These are phyloP conservation scores for Trissolcus brochymenae DNA, from an alignment of 2,888 invertebrate species.

Conservation along the genomic window DNA sequence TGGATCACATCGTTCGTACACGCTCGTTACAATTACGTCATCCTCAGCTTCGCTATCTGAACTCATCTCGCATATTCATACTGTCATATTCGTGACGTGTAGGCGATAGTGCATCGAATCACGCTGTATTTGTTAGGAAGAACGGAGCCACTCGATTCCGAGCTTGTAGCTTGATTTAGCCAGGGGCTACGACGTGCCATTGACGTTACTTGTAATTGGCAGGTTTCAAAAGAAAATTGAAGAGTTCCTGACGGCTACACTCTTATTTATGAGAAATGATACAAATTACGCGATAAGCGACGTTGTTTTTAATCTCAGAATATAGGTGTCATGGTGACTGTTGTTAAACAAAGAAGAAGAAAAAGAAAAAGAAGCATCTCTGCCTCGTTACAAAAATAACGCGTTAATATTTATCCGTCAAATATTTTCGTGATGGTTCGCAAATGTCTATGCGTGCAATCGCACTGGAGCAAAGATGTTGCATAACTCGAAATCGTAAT, in stretches of 20 bases:
- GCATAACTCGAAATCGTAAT: constrained; percentile 26
- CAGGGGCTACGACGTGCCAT: constrained; percentile 51
- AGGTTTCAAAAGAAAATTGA: constrained; percentile 56
- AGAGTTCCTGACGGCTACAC: constrained; percentile 51
- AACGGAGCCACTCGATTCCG: constrained; percentile 55
- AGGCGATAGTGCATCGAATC: constrained; percentile 55
- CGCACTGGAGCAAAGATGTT: constrained; percentile 10
- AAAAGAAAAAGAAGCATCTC: constrained; percentile 4
- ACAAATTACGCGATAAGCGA: constrained; percentile 53
- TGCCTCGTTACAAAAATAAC: constrained; percentile 30
- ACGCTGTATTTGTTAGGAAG: constrained; percentile 51
- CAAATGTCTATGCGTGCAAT: constrained; percentile 8
- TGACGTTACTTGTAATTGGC: constrained; percentile 54
- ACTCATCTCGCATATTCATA: constrained; percentile 56
- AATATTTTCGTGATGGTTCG: constrained; percentile 2
- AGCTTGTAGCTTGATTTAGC: constrained; percentile 54
- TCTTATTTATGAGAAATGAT: constrained; percentile 53
- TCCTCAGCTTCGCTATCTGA: constrained; percentile 54
- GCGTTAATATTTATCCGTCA: constrained; percentile 20
- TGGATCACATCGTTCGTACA: constrained; percentile 49
- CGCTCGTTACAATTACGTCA: constrained; percentile 56
- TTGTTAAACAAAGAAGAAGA: not conserved
- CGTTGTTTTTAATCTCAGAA: constrained; percentile 43
- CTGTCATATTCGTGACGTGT: constrained; percentile 54
- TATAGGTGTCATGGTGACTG: constrained; percentile 31